These are phyloP conservation scores for Apotomis capreana DNA, from an alignment of 2,888 invertebrate genomes.

Conservation along the genomic window DNA sequence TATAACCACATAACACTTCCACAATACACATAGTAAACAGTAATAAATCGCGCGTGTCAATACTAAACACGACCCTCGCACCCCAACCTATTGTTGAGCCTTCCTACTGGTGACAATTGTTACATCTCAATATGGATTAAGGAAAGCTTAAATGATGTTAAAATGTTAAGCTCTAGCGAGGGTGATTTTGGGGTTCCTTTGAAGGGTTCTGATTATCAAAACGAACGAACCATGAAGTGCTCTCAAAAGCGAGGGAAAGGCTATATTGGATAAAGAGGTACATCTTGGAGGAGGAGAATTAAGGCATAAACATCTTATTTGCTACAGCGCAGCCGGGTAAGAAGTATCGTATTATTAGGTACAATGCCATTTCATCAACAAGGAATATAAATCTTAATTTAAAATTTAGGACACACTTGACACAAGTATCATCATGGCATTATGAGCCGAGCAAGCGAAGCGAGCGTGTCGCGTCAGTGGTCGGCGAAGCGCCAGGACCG, in stretches of 20 bases:
- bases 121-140: constrained; percentile 56
- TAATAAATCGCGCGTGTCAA: constrained; percentile 22
- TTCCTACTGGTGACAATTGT: constrained; percentile 39
- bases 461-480: too few species aligned
- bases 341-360: too few species aligned
- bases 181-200: constrained; percentile 27
- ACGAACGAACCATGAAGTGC: background rate
- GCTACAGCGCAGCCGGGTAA: too few species aligned
- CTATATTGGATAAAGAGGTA: too few species aligned
- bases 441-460: too few species aligned
- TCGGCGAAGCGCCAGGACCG: too few species aligned
- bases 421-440: too few species aligned
- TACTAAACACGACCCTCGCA: constrained; percentile 29
- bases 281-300: too few species aligned
- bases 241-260: background rate
- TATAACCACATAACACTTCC: constrained; percentile 15
- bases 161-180: constrained; percentile 48
- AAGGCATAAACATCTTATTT: too few species aligned
- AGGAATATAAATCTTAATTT: too few species aligned
- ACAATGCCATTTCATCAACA: too few species aligned
- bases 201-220: constrained; percentile 2
- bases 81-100: constrained; percentile 44
- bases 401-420: too few species aligned
- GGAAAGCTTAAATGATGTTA: constrained; percentile 58
- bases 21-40: constrained; percentile 27